A percentile compares a stretch with the other conserved stretches of the same genome.
Evolutionary conservation across 2,888 invertebrate genomes (phyloP).

Genomic region (Parthenolecanium corni): DNA sequence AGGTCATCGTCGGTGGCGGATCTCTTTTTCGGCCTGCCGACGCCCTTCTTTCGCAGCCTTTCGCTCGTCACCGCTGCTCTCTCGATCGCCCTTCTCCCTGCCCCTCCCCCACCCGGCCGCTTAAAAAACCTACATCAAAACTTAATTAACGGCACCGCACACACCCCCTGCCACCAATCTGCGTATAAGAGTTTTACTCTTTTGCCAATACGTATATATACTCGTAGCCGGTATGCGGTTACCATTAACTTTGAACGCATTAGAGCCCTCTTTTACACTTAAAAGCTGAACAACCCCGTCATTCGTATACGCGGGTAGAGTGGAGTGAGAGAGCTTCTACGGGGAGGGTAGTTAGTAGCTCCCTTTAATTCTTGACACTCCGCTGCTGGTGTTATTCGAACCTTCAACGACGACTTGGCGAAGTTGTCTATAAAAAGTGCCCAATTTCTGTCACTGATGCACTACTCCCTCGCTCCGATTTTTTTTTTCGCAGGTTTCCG

Average conservation of each 20-base stretch:
- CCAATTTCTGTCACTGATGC: too few relatives aligned
- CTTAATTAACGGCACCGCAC: slow-evolving; percentile 23
- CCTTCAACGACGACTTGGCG: too few relatives aligned
- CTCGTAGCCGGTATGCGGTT: slow-evolving; percentile 15
- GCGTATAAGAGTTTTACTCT: slow-evolving; percentile 1
- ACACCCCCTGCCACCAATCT: too few relatives aligned
- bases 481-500: too few relatives aligned
- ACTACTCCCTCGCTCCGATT: too few relatives aligned
- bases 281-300: slow-evolving; percentile 20
- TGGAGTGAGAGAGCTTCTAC: not conserved
- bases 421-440: too few relatives aligned
- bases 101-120: not conserved
- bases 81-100: not conserved
- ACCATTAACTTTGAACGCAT: slow-evolving; percentile 29
- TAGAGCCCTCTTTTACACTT: slow-evolving; percentile 28
- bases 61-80: not conserved
- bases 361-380: too few relatives aligned
- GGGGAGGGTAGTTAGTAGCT: not conserved
- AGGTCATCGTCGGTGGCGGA: too few relatives aligned
- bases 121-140: slow-evolving; percentile 25
- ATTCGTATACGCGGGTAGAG: not conserved
- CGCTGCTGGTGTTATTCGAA: too few relatives aligned
- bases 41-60: slow-evolving; percentile 3
- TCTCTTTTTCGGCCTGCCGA: not conserved
- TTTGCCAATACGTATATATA: slow-evolving; percentile 9